phyloP scores from a whole-genome alignment of 2,113 vertebrate species.

The Dryoscopus gambensis region DNA sequence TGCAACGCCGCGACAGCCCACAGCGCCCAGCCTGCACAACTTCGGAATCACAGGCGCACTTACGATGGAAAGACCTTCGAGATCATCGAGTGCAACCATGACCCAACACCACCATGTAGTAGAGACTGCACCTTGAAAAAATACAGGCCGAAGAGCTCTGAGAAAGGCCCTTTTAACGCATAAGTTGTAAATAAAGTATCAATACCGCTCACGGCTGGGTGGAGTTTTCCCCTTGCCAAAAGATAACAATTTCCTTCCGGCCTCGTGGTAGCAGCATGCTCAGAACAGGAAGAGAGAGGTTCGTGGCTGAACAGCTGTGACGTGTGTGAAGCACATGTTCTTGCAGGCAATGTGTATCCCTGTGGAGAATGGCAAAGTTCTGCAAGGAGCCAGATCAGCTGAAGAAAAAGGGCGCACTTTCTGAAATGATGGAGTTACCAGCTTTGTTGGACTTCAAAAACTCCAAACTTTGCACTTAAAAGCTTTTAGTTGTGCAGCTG shows the following conservation, averaged over 20 bases:
- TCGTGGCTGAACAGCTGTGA: rapidly evolving
- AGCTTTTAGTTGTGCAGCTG: background rate
- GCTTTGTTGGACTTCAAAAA: background rate
- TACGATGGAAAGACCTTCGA: no score
- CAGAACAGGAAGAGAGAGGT: rapidly evolving
- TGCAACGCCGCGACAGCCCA: background rate
- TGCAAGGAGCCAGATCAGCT: background rate
- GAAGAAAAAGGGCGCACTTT: background rate
- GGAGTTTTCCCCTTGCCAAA: no score
- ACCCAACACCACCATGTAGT: no score
- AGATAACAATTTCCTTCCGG: background rate
- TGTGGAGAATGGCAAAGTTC: rapidly evolving
- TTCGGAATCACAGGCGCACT: background rate
- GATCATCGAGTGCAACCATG: background rate
- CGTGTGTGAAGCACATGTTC: rapidly evolving
- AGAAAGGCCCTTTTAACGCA: background rate
- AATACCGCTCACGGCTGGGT: background rate
- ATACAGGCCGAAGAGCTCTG: rapidly evolving
- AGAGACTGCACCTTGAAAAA: background rate
- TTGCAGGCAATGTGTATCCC: rapidly evolving
- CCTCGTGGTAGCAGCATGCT: background rate
- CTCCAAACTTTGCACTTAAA: background rate
- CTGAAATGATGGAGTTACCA: background rate
- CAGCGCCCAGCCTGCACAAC: background rate
- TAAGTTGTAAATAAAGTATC: background rate